Base-by-base conservation (phyloP, 2,113 vertebrate genomes). In the Piaya cayana region DNA sequence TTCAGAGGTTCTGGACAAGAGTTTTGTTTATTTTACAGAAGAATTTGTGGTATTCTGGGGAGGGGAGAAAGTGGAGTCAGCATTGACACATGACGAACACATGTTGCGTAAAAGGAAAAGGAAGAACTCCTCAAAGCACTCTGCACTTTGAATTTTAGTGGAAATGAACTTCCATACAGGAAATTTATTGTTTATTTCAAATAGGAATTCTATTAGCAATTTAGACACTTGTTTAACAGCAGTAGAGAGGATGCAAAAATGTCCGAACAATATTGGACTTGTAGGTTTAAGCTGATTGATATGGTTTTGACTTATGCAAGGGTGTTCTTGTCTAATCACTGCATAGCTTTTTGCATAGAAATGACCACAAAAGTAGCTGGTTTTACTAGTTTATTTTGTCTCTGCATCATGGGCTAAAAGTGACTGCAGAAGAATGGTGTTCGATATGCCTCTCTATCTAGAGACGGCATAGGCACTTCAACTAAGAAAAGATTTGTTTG, bases 1-100 rank as follows among this genome's bases (percentile, higher is more conserved):
- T 97, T 95, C 29, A 30, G 87, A 95, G 90, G 87, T 94, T 93
- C 94, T 92, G 94, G 90, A 82, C 16, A 65, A 65, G 87, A 94
- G 79, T 90, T 95, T 93, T 97, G 94, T 97, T 98, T 98, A 97
- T 97, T 96, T 97, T 97, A 86, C 90, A 67, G 64, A 98, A 97
- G 97, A 98, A 98, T 98, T 95, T 88, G 86, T 97, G 98, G 98
- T 91, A 97, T 98, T 98, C 95, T 94, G 84, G 82, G 88, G 75
- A 90, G 95, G 42, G 79, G 32, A 92, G 93, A 96, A 96, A 96
- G 92, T 82, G 71, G 80, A 94, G 94, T 96, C 67, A 95, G 70
- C 87, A 94, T 86, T 95, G 95, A 95, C 47, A 37, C 43, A 10
- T 55, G 79, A 93, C 6, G 25, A 92, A 71, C 94, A 85, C 37